A percentile compares a stretch with the other conserved stretches of the same genome.
Evolutionary conservation across 2,797 vertebrate species (phyloP).

Genomic region (Enteromius mattozi): DNA sequence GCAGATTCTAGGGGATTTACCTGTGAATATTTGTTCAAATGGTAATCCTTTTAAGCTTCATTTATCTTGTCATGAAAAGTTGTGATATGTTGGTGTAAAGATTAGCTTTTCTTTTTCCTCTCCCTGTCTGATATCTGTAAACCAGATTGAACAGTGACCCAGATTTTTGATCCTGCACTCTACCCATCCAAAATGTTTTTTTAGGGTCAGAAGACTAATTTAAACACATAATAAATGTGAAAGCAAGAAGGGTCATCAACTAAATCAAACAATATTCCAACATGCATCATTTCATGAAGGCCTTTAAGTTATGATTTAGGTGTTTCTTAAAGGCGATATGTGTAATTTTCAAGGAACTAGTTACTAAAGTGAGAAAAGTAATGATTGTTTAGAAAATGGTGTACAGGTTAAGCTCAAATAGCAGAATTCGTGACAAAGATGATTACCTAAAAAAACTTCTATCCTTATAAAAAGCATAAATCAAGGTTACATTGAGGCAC

Average conservation of each 20-base stretch:
- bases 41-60: slow-evolving; percentile 5
- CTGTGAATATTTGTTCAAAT: slow-evolving; percentile 23
- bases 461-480: neutral
- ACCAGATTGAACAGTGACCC: slow-evolving; percentile 4
- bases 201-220: slow-evolving; percentile 9
- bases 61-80: slow-evolving; percentile 30
- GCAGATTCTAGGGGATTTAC: slow-evolving; percentile 18
- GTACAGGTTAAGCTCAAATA: neutral
- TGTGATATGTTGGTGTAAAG: slow-evolving; percentile 14
- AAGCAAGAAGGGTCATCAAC: neutral
- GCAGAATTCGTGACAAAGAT: neutral
- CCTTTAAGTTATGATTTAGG: neutral
- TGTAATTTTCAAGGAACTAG: neutral
- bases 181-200: neutral
- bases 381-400: neutral
- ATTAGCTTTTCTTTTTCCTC: slow-evolving; percentile 16
- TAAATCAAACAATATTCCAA: neutral
- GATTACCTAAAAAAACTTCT: neutral
- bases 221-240: neutral
- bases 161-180: slow-evolving; percentile 24
- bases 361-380: neutral
- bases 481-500: neutral
- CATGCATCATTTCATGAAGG: neutral
- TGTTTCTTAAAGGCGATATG: neutral
- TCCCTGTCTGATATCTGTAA: slow-evolving; percentile 16